phyloP scores from a whole-genome alignment of 2,888 invertebrate species.

The Craniophora ligustri region DNA sequence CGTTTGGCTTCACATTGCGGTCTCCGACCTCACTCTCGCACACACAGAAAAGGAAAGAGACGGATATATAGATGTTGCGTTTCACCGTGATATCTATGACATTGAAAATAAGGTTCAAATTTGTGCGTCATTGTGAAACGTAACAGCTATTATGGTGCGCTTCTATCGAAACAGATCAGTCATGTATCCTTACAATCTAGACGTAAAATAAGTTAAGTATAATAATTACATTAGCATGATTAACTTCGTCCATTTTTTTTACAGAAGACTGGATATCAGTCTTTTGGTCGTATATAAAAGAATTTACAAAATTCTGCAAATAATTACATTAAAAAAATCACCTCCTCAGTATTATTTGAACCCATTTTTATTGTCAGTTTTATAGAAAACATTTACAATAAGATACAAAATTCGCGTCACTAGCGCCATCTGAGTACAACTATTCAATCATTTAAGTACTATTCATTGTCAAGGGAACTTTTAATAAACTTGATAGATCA shows the following conservation, averaged over 20 bases:
- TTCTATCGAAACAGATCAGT: conserved; percentile 44
- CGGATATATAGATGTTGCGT: conserved; percentile 13
- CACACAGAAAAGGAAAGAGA: conserved; percentile 35
- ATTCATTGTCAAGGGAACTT: too few relatives aligned
- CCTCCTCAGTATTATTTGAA: background rate
- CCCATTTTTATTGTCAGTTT: background rate
- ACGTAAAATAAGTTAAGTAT: conserved; percentile 8
- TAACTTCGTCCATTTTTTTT: conserved; percentile 5
- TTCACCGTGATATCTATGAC: conserved; percentile 2
- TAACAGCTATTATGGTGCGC: conserved; percentile 13
- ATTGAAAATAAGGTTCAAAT: conserved; percentile 8
- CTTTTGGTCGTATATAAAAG: background rate
- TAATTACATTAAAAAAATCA: background rate
- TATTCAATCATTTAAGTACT: too few relatives aligned
- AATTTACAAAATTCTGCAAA: background rate
- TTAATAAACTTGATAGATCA: too few relatives aligned
- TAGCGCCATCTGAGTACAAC: background rate
- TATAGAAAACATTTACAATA: background rate
- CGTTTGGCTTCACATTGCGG: conserved; percentile 41
- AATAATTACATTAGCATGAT: conserved; percentile 8
- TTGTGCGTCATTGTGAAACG: background rate
- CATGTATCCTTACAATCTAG: conserved; percentile 13
- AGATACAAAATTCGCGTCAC: background rate
- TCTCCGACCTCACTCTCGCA: conserved; percentile 38
- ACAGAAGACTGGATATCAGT: conserved; percentile 3